Conservation (phyloP, 2,797 vertebrate genomes). For the Gorsachius magnificus region DNA sequence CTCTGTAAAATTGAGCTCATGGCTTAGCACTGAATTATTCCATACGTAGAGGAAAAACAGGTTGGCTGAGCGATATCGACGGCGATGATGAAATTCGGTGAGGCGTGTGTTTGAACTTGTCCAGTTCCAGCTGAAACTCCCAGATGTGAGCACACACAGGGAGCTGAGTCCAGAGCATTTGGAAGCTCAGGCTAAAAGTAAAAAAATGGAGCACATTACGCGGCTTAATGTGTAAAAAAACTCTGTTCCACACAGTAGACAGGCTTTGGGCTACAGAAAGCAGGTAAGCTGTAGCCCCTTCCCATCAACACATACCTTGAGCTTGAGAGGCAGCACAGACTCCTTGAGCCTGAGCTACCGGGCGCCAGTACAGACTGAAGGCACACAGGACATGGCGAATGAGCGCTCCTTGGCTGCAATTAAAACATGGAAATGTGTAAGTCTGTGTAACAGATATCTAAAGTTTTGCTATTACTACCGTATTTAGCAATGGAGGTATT, state of each 20-base stretch:
- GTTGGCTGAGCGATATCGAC: not conserved
- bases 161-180: not conserved
- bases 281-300: not conserved
- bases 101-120: not conserved
- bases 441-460: not conserved
- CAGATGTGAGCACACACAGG: not conserved
- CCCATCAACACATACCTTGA: not conserved
- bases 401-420: not conserved
- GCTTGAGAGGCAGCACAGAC: not conserved
- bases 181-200: not conserved
- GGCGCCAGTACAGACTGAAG: not conserved
- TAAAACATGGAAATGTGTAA: not conserved
- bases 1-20: not conserved
- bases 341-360: not conserved
- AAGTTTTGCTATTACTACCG: not conserved
- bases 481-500: not conserved
- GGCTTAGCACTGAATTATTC: not conserved
- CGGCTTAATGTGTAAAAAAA: not conserved
- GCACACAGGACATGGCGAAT: accelerated
- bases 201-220: accelerated
- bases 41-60: not conserved
- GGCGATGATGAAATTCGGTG: not conserved
- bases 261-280: not conserved
- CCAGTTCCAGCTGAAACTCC: not conserved
- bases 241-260: not conserved